Evolutionary conservation across 2,888 invertebrate genomes (phyloP), one percentile per base, ranked within the genome.

Genomic region (Apoda limacodes): DNA sequence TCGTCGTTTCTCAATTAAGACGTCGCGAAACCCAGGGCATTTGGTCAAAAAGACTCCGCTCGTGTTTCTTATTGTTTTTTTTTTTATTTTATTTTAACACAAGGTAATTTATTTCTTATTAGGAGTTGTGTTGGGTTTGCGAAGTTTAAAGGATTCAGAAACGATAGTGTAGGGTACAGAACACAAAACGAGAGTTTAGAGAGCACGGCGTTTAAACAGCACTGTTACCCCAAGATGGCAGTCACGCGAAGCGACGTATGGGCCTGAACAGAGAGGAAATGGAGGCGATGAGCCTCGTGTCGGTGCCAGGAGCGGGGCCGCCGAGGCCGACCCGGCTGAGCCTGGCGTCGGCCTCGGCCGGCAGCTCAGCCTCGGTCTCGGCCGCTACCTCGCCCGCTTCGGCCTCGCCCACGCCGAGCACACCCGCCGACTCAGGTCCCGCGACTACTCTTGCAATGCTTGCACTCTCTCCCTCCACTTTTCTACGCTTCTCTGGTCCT

Each of bases 181-280:
- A 17, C 17, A 17, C 17, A 17, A 17, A 6, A 17, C 34, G 40
- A 40, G 33, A 29, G 43, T 40, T 42, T 40, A 19, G 29, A 19
- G 37, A 50, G 60, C 63, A 63, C 60, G 50, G 57, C 56, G 53
- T 63, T 63, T 74, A 76, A n/a, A 76, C 68, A 53, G 69, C 68
- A 71, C 64, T 64, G 55, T 71, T 70, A 17, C 51, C 58, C 67
- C 63, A 81, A 82, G 82, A 81, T 81, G 82, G 81, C 81, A 80
- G 81, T 74, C 78, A 81, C 76, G 72, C 76, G 80, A 81, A 80
- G 72, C 63, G 80, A 70, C 78, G 82, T 57, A 78, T 80, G 74
- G 82, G 81, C 62, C 80, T 82, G 69, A 81, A 80, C 71, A 71
- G 78, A 60, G 82, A 82, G 60, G 76, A 82, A 61, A 75, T 82